Percentiles rank a stretch among this genome's conserved stretches.
These are phyloP conservation scores for Sus cebifrons DNA, from an alignment of 2,797 vertebrate species.

Conservation along the genomic window DNA sequence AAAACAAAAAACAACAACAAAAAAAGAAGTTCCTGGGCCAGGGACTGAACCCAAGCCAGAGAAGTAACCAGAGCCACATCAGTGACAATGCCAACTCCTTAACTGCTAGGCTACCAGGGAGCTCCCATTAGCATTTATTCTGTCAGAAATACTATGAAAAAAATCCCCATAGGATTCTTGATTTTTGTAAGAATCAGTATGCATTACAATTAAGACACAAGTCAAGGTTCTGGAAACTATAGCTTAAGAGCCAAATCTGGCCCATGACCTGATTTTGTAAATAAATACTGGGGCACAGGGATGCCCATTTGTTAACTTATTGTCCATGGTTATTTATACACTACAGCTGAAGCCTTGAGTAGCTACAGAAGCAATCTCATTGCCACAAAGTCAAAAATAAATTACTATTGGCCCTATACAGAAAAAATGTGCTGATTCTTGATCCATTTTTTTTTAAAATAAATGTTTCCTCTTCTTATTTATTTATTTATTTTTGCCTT, in stretches of 20 bases:
- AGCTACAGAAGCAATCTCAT: not conserved
- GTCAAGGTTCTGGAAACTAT: not conserved
- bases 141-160: slow-evolving; percentile 43
- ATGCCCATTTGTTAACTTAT: not conserved
- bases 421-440: not conserved
- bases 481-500: not conserved
- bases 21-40: no score
- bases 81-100: no score
- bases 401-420: not conserved
- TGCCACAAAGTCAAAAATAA: not conserved
- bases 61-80: no score
- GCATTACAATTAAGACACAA: not conserved
- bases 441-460: not conserved
- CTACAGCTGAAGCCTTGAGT: not conserved
- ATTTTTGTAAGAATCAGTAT: slow-evolving; percentile 14
- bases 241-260: not conserved
- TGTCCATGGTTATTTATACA: no score
- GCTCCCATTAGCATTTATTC: not conserved
- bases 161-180: not conserved
- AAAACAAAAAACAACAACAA: no score
- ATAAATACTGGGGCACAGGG: not conserved
- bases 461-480: not conserved
- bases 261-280: not conserved
- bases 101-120: no score
- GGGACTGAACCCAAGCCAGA: no score